Evolutionary conservation across 2,113 vertebrate species (phyloP).

Genomic region (Galeopterus variegatus): DNA sequence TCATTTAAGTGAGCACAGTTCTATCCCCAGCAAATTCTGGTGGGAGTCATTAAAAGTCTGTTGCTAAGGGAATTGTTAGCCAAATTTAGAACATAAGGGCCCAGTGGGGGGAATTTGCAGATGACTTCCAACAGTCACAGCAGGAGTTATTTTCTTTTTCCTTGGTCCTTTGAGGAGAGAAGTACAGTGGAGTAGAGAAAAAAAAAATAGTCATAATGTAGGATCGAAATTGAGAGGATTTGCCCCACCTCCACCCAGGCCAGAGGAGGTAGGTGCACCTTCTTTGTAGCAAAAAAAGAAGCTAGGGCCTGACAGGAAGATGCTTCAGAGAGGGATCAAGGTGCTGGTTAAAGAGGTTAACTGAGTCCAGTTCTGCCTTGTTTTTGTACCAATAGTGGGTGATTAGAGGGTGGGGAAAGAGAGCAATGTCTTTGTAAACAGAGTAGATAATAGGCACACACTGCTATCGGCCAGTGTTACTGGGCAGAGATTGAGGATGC

Average conservation of each 20-base stretch:
- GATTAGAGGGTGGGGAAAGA: neutral
- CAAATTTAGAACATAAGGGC: conserved; percentile 55
- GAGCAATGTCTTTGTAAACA: neutral
- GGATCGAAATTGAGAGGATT: neutral
- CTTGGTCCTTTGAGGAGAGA: neutral
- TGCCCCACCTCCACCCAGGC: neutral
- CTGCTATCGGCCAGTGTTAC: neutral
- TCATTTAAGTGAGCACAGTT: neutral
- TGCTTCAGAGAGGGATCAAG: neutral
- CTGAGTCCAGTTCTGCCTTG: neutral
- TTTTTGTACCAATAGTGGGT: neutral
- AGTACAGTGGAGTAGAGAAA: neutral
- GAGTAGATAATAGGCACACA: neutral
- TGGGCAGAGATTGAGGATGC: neutral
- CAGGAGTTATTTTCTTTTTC: conserved; percentile 36
- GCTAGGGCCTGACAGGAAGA: neutral
- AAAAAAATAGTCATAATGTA: neutral
- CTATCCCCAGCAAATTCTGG: conserved; percentile 26
- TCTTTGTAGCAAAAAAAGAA: neutral
- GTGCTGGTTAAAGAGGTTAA: neutral
- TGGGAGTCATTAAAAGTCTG: conserved; percentile 38
- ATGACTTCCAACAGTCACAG: conserved; percentile 49
- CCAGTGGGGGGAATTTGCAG: neutral
- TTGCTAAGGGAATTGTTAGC: conserved; percentile 65
- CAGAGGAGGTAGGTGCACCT: neutral